Evolutionary conservation across 92 coral and sea anemone genomes (phyloP), one percentile per base, ranked within the genome.

Genomic region (Umimayanthus chanpuru): DNA sequence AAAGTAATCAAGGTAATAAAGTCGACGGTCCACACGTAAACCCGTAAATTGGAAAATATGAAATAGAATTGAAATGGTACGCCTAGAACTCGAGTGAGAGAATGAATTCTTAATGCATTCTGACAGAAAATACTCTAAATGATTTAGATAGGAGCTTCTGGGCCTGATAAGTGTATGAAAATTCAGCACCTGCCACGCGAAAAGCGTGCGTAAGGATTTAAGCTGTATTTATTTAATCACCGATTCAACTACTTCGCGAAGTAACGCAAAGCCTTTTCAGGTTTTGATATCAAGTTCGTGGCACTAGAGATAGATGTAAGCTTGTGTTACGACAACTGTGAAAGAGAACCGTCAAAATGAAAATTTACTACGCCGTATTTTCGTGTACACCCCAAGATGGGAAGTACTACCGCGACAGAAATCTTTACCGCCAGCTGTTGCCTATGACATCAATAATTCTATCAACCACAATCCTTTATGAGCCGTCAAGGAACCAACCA

Each of bases 141-240:
- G 44, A 16, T 43, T 20, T 5, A 28, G 50, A 71, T 29, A 71
- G 39, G 5, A 12, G 73, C 9, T 23, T 7, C 40, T 36, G 15
- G 28, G 36, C 36, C 36, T 32, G 36, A 28, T 70, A 29, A 36
- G 32, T 28, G 28, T 28, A n/a, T 70, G 6, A 9, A 28, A 10
- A 14, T 75, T 75, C 4, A 75, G 44, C 79, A 75, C 79, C 79
- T 75, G 79, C 28, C 25, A 15, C 15, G 77, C 39, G 77, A 73
- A 16, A 73, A 73, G 21, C 36, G 4, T 36, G 76, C 16, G 5
- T 25, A 9, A 18, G 14, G 29, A 29, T 71, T 47, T 2, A 29
- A 26, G 75, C 3, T 29, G 77, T 73, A 16, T 53, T 53, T 11
- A 61, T 56, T 56, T 15, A 56, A 56, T 56, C 65, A 9, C 50